These are phyloP conservation scores for Anolis apletophallus DNA, from an alignment of 2,797 vertebrate species.

Conservation along the genomic window DNA sequence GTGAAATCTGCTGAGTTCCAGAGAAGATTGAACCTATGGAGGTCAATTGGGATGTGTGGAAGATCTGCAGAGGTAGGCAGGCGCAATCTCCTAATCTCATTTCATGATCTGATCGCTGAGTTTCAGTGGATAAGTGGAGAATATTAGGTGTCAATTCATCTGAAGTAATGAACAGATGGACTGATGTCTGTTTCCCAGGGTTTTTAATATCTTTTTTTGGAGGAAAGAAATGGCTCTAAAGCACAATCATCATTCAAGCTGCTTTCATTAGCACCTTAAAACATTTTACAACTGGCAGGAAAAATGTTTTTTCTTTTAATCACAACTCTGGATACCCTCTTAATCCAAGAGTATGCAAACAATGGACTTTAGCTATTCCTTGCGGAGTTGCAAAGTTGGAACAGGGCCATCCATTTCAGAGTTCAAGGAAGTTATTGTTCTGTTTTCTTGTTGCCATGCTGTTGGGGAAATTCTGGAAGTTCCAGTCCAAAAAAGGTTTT, in stretches of 20 bases:
- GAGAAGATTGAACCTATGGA: conserved; percentile 19
- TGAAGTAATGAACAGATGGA: conserved; percentile 39
- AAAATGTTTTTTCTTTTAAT: neutral
- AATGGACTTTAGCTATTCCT: no score
- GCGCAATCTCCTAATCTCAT: conserved; percentile 7
- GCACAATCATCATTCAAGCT: neutral
- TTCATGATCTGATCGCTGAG: neutral
- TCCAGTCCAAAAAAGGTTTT: no score
- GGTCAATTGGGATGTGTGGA: conserved; percentile 20
- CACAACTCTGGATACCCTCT: neutral
- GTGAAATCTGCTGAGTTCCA: conserved; percentile 29
- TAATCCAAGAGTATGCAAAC: neutral
- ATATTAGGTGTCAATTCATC: conserved; percentile 10
- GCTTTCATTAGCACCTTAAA: conserved; percentile 21
- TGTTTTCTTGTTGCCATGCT: no score
- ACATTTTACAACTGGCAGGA: conserved; percentile 32
- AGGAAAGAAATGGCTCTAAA: conserved; percentile 8
- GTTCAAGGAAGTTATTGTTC: no score
- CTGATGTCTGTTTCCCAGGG: conserved; percentile 30
- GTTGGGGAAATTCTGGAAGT: no score
- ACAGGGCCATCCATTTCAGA: no score
- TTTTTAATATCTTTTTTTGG: conserved; percentile 13
- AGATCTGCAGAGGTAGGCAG: neutral
- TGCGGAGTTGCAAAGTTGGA: no score
- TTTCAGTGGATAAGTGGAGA: conserved; percentile 3